These are phyloP conservation scores for Procavia capensis DNA, from an alignment of 2,113 vertebrate genomes.

Conservation along the genomic window DNA sequence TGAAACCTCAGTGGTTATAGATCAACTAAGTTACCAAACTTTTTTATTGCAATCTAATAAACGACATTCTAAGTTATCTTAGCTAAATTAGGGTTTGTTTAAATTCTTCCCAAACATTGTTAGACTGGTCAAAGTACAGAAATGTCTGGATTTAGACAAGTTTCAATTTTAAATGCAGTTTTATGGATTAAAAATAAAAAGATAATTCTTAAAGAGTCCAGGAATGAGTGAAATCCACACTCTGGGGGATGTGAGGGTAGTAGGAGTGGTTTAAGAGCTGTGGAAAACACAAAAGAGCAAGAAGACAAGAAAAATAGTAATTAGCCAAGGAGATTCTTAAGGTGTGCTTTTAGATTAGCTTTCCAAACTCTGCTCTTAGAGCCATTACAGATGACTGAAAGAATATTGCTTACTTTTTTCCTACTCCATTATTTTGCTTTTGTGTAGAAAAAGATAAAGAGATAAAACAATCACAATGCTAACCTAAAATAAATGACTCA, in stretches of 20 bases:
- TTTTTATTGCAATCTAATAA: background rate
- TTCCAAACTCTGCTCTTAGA: background rate
- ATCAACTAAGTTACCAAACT: background rate
- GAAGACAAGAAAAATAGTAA: background rate
- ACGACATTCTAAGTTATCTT: background rate
- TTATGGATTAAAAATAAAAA: constrained; percentile 21
- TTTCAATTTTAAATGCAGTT: background rate
- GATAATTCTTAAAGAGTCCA: background rate
- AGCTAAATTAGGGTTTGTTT: background rate
- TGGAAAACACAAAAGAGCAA: background rate
- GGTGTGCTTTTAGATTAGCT: background rate
- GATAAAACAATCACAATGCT: background rate
- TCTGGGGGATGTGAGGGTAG: background rate
- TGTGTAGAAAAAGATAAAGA: background rate
- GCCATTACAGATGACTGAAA: background rate
- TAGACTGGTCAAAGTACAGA: background rate
- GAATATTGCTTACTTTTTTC: background rate
- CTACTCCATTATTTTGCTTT: background rate
- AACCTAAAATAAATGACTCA: background rate
- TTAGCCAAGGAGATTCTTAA: background rate
- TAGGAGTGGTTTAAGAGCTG: fast-evolving
- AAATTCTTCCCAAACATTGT: background rate
- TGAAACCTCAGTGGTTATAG: background rate
- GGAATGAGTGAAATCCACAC: background rate
- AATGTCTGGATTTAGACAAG: background rate